Evolutionary conservation across 1,140 invertebrate genomes (phyloP), one percentile per base, ranked within the genome.

Genomic region (Antheraea mylitta): DNA sequence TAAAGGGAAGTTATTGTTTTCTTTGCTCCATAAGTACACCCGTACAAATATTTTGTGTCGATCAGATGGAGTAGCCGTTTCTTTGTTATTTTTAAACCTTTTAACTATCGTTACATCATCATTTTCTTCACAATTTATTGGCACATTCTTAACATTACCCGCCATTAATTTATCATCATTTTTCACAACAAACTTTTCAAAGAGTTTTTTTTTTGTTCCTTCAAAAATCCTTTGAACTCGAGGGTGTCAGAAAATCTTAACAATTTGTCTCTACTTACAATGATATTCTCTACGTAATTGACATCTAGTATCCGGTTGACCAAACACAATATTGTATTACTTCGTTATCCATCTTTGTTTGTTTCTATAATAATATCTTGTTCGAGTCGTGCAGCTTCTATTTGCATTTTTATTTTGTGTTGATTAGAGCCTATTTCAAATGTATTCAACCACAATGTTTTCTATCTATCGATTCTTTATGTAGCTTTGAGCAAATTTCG

Each of bases 311-410:
- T 53, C 45, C 45, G 45, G 45, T 53, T 53, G 45, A 16, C 13
- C 45, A 53, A 53, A 53, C 45, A 0, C 0, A 53, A 53, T 53
- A n/a, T 53, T 53, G 45, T 16, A 53, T 53, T 53, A 53, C 16
- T 53, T 53, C 45, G 13, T 53, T 53, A 53, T 53, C 16, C 16
- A 16, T 53, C 1, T 42, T 42, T 42, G 38, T 53, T 53, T 53
- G 45, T 53, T n/a, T 53, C 45, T 53, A 53, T 53, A 53, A 53
- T 53, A 53, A 53, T 53, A 53, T 53, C 45, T 53, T n/a, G 16
- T 16, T 16, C 16, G 11, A 53, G 16, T 53, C 45, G 45, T 53
- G 45, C 11, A 13, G 11, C 45, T 6, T 53, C 16, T 53, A 53
- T 53, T 53, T 53, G 16, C 45, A 16, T 13, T 53, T 53, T n/a